Evolutionary conservation across 2,888 invertebrate species (phyloP).

Genomic region (Ectemnius lituratus): DNA sequence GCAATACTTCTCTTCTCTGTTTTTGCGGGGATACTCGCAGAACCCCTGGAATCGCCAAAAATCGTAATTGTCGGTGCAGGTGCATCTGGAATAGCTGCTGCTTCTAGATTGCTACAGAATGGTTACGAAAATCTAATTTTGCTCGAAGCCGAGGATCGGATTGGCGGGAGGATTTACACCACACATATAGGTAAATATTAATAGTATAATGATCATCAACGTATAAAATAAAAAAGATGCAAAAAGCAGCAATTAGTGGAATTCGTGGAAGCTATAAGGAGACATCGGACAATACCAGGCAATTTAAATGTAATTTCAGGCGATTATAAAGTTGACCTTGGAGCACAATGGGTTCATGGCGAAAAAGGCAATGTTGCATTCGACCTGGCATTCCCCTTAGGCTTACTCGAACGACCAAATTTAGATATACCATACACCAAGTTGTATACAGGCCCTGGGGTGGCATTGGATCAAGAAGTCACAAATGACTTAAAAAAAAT

Average conservation of each 20-base stretch:
- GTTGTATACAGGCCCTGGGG: slow-evolving; percentile 23
- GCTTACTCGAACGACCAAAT: slow-evolving; percentile 42
- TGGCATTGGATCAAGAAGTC: slow-evolving; percentile 17
- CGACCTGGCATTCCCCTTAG: slow-evolving; percentile 64
- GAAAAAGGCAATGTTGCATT: slow-evolving; percentile 61
- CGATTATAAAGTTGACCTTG: slow-evolving; percentile 63
- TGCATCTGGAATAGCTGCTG: slow-evolving; percentile 80
- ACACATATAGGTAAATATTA: slow-evolving; percentile 73
- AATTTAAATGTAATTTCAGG: slow-evolving; percentile 38
- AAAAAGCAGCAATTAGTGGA: no score
- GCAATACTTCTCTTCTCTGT: slow-evolving; percentile 24
- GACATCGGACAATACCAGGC: no score
- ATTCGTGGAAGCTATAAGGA: no score
- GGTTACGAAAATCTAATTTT: slow-evolving; percentile 78
- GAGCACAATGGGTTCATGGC: slow-evolving; percentile 70
- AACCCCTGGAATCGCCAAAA: slow-evolving; percentile 33
- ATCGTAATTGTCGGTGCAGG: slow-evolving; percentile 81
- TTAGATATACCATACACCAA: background rate
- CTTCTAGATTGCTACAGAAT: slow-evolving; percentile 77
- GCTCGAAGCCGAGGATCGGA: slow-evolving; percentile 78
- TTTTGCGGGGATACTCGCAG: background rate
- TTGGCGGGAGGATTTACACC: slow-evolving; percentile 78
- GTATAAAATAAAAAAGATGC: no score
- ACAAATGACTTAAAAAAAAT: background rate
- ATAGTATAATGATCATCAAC: background rate